phyloP scores from a whole-genome alignment of 1,140 invertebrate species.

The Tetraneura akinire region DNA sequence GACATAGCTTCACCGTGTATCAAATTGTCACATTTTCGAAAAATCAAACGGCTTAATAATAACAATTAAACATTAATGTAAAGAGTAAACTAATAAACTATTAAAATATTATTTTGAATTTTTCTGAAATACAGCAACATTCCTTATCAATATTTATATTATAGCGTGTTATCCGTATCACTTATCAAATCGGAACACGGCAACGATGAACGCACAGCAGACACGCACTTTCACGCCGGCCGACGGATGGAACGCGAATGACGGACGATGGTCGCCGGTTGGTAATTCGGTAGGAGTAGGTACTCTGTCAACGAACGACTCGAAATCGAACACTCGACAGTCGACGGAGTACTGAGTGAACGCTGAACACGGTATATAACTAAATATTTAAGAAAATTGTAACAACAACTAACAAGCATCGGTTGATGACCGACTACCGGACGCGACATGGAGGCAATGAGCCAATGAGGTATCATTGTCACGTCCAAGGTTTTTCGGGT shows the following conservation, averaged over 20 bases:
- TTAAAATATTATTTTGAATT: no score
- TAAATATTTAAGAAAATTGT: no score
- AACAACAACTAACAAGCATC: not conserved
- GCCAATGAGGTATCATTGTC: not conserved
- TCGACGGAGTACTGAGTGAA: not conserved
- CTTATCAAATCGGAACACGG: not conserved
- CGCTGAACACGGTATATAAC: no score
- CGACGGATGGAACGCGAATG: slow-evolving; percentile 25
- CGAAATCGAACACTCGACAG: not conserved
- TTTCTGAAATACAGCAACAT: no score
- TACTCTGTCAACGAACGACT: not conserved
- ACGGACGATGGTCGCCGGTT: not conserved
- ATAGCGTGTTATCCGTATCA: not conserved
- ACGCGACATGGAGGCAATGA: not conserved
- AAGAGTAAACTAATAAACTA: no score
- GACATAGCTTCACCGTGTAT: not conserved
- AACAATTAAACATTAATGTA: no score
- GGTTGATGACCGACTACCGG: not conserved
- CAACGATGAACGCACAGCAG: not conserved
- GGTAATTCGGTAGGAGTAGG: not conserved
- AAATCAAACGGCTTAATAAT: not conserved
- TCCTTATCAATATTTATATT: no score
- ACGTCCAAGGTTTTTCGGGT: not conserved
- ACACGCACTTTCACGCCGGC: not conserved
- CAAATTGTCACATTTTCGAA: slow-evolving; percentile 25